Percentiles rank a stretch among this genome's conserved stretches.
Conservation (phyloP, 2,113 vertebrate species). For the Esox niger region DNA sequence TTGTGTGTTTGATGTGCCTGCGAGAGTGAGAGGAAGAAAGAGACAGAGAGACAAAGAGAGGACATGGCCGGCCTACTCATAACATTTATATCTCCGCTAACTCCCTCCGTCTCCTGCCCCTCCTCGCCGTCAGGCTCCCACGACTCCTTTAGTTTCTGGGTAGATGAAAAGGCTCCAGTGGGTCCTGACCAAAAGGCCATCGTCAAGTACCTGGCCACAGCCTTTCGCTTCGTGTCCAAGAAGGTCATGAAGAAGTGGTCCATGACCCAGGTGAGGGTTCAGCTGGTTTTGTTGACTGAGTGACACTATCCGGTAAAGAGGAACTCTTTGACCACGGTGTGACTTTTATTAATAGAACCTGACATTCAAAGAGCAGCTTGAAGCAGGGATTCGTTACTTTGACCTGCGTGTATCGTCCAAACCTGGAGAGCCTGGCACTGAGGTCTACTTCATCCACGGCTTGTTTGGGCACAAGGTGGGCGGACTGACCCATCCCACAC, state of each 20-base stretch:
- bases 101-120: not conserved
- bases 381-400: conserved; percentile 95
- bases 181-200: conserved; percentile 82
- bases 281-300: not conserved
- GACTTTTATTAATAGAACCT: conserved; percentile 70
- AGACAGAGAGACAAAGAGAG: not conserved
- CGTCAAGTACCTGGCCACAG: conserved; percentile 78
- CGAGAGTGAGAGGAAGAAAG: not conserved
- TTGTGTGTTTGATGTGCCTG: conserved; percentile 6
- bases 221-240: conserved; percentile 77
- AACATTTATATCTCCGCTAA: too few relatives aligned
- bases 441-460: conserved; percentile 95
- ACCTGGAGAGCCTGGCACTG: conserved; percentile 81
- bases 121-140: conserved; percentile 75
- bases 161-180: conserved; percentile 85
- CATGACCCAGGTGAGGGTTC: conserved; percentile 73
- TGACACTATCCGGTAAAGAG: not conserved
- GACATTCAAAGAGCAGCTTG: conserved; percentile 91
- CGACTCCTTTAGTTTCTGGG: conserved; percentile 89
- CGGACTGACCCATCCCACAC: not conserved
- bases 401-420: conserved; percentile 97
- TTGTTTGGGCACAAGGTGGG: conserved; percentile 89
- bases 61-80: not conserved
- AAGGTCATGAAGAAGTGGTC: conserved; percentile 91
- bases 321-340: not conserved